phyloP scores from a whole-genome alignment of 2,888 invertebrate genomes.

The Lymantria monacha region DNA sequence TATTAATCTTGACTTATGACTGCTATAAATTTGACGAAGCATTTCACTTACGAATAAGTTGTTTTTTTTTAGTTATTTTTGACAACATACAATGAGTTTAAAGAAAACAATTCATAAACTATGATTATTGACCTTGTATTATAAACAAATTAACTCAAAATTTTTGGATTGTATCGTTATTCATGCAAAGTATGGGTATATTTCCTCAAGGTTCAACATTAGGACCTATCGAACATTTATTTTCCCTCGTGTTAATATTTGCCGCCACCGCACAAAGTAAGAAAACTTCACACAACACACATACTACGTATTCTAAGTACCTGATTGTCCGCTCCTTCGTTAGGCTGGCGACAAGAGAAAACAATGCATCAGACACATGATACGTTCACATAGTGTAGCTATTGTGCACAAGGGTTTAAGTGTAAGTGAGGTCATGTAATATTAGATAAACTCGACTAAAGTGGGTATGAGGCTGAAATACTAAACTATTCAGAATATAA shows the following conservation, averaged over 20 bases:
- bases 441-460: conserved; percentile 7
- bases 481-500: conserved; percentile 5
- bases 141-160: no score
- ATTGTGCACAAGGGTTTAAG: conserved; percentile 20
- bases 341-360: conserved; percentile 75
- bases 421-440: conserved; percentile 14
- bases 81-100: no score
- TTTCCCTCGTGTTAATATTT: background rate
- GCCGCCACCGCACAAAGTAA: conserved; percentile 15
- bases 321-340: conserved; percentile 79
- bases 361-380: conserved; percentile 43
- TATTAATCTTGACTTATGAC: no score
- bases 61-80: no score
- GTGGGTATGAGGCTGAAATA: background rate
- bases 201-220: no score
- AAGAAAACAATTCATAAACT: no score
- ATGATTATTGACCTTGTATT: no score
- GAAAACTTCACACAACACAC: conserved; percentile 22
- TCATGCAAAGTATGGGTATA: no score
- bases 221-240: no score
- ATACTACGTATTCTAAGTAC: conserved; percentile 48
- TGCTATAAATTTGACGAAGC: no score
- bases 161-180: no score
- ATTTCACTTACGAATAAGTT: no score
- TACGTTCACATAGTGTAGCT: conserved; percentile 36